Evolutionary conservation across 2,888 invertebrate species (phyloP).

Genomic region (Elmis aenea): DNA sequence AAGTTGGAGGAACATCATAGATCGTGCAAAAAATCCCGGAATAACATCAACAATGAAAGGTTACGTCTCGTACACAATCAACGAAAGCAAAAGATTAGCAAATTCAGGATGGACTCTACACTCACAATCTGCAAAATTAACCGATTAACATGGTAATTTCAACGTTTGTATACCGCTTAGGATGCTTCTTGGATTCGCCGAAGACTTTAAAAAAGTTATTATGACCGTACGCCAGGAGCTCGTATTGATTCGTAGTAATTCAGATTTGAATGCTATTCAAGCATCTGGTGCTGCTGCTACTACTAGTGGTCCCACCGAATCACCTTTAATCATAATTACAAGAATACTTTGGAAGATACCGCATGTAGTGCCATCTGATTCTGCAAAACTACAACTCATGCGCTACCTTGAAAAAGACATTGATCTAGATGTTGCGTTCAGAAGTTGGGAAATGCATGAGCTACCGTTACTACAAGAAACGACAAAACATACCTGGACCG

Average conservation of each 20-base stretch:
- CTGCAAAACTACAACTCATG: no score
- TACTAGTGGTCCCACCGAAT: no score
- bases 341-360: constrained; percentile 5
- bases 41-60: constrained; percentile 1
- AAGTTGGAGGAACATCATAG: constrained; percentile 14
- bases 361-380: no score
- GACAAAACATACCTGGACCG: no score
- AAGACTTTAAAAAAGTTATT: constrained; percentile 34
- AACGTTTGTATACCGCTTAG: no score
- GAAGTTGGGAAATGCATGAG: constrained; percentile 38
- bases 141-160: no score
- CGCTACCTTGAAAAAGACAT: no score
- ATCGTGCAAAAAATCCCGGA: constrained; percentile 6
- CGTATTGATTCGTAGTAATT: no score
- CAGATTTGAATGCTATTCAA: constrained; percentile 1
- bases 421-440: no score
- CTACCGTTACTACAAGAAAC: constrained; percentile 35
- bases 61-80: constrained; percentile 19
- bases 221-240: constrained; percentile 39
- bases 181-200: no score
- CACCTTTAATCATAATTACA: no score
- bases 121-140: neutral
- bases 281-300: neutral
- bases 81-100: constrained; percentile 24
- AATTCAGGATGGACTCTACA: constrained; percentile 28